Base-by-base conservation (phyloP, 2,113 vertebrate genomes). In the Malurus alboscapulatus region DNA sequence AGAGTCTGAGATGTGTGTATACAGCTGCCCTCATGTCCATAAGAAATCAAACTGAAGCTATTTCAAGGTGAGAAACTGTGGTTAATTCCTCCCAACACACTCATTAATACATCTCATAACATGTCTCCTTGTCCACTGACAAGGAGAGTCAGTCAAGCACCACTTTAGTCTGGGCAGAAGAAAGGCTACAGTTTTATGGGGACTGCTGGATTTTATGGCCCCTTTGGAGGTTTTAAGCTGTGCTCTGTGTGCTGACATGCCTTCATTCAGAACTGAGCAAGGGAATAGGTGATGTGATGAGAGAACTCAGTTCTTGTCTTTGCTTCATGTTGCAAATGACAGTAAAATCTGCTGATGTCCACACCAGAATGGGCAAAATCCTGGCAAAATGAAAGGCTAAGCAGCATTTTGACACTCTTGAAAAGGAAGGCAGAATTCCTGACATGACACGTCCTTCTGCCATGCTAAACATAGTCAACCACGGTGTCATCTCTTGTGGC, bases 21-120 rank as follows among this genome's bases (percentile, higher is more conserved):
- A 13, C 58, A 88, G 71, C 85, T 85, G 84, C 63, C 54, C 82
- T 85, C 44, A 86, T 90, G 94, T 93, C 63, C 79, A 51, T 83
- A 62, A 85, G 71, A 94, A 96, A 86, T 62, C 34, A 76, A 85
- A 55, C 34, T 66, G 67, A 94, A 94, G 67, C 59, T 57, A 58
- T 90, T 92, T 93, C 78, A 91, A 91, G 78, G 78, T 77, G 75
- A 85, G 48, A n/a, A 22, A 66, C 51, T 59, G 59, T 59, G 27
- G 71, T 77, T 89, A 91, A 88, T 94, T 30, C 81, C 47, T 80
- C 77, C 78, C 62, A 85, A 36, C 11, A n/a, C 40, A 42, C 42
- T 80, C 84, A 93, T 76, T 83, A 72, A 55, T 62, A 74, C 34
- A 54, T 88, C 75, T 50, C n/a, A 42, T 90, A 90, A 73, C 1